These are phyloP conservation scores for Pelobates cultripes DNA, from an alignment of 2,797 vertebrate genomes.

Conservation along the genomic window DNA sequence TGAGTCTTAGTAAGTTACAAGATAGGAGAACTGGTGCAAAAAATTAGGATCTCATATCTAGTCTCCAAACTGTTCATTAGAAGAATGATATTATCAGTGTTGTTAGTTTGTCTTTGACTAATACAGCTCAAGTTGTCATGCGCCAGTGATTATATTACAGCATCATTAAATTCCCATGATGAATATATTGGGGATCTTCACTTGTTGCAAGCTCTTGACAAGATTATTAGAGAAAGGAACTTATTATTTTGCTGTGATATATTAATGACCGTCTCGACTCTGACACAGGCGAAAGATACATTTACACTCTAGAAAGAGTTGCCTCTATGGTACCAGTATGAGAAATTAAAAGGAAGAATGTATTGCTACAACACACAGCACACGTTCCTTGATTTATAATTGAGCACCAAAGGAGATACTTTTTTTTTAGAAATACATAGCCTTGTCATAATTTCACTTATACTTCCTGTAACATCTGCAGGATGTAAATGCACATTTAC, in stretches of 20 bases:
- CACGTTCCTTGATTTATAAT: constrained; percentile 37
- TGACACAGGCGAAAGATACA: not conserved
- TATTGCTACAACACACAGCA: constrained; percentile 20
- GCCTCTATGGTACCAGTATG: constrained; percentile 5
- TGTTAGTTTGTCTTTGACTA: constrained; percentile 27
- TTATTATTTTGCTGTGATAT: constrained; percentile 14
- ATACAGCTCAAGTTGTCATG: constrained; percentile 11
- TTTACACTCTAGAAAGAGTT: constrained; percentile 13
- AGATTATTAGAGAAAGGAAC: constrained; percentile 13
- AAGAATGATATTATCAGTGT: constrained; percentile 4
- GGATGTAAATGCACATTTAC: constrained; percentile 28
- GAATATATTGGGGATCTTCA: constrained; percentile 4
- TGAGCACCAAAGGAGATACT: constrained; percentile 35
- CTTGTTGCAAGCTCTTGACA: constrained; percentile 15
- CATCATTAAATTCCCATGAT: not conserved
- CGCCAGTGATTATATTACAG: constrained; percentile 10
- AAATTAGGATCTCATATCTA: constrained; percentile 27
- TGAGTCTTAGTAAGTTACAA: not conserved
- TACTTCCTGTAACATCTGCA: constrained; percentile 47
- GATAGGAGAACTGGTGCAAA: constrained; percentile 21
- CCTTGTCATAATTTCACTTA: constrained; percentile 48
- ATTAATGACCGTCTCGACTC: constrained; percentile 13
- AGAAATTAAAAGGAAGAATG: constrained; percentile 28
- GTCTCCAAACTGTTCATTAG: not conserved
- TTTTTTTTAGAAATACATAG: constrained; percentile 30